Evolutionary conservation across 1,140 invertebrate genomes (phyloP).

Genomic region (Hormaphis cornu): DNA sequence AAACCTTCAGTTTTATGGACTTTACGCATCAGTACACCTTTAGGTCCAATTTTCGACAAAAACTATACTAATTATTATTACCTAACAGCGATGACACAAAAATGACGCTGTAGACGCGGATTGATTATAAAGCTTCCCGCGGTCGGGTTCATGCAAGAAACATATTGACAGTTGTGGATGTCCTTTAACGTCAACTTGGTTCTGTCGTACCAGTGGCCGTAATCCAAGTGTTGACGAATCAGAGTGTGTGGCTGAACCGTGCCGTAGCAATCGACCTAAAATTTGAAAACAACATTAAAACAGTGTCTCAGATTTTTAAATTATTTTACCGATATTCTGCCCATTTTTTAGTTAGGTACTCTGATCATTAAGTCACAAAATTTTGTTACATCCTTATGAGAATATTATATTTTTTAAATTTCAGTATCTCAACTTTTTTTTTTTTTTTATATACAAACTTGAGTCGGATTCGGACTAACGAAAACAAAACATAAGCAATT

Average conservation of each 20-base stretch:
- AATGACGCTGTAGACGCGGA: conserved; percentile 84
- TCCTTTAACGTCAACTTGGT: conserved; percentile 85
- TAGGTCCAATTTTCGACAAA: background rate
- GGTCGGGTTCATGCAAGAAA: conserved; percentile 95
- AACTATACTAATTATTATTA: conserved; percentile 25
- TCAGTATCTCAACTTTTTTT: background rate
- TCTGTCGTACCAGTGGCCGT: conserved; percentile 90
- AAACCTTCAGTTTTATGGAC: too few species aligned
- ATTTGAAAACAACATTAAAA: conserved; percentile 9
- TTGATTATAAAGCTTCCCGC: conserved; percentile 95
- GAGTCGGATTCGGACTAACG: too few species aligned
- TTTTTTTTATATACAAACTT: background rate
- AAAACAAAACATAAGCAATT: too few species aligned
- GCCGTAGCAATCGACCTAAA: conserved; percentile 72
- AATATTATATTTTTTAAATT: background rate
- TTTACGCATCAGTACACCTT: too few species aligned
- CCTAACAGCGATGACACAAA: conserved; percentile 80
- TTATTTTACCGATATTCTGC: too few species aligned
- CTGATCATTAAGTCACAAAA: too few species aligned
- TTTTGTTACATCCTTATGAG: too few species aligned
- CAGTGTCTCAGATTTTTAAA: too few species aligned
- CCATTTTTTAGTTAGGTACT: too few species aligned
- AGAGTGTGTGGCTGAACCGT: conserved; percentile 93
- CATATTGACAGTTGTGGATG: conserved; percentile 93
- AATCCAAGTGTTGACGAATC: conserved; percentile 90